Percentiles rank a stretch among this genome's conserved stretches.
Evolutionary conservation across 2,113 vertebrate genomes (phyloP).

Genomic region (Mus spicilegus): DNA sequence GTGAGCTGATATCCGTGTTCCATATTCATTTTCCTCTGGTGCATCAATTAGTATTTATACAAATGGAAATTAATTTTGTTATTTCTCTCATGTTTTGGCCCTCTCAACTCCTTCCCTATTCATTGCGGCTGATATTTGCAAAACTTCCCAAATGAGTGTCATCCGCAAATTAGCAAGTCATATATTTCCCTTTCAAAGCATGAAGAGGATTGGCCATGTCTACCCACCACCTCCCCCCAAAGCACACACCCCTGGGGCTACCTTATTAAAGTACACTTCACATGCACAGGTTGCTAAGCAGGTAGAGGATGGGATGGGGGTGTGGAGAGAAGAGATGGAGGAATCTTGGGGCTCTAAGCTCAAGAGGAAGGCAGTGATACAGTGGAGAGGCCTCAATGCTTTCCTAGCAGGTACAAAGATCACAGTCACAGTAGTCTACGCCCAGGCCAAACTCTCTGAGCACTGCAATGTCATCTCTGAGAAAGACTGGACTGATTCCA

Average conservation of each 20-base stretch:
- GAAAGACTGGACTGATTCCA: constrained; percentile 11
- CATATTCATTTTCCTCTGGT: constrained; percentile 65
- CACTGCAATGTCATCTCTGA: background rate
- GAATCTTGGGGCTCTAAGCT: background rate
- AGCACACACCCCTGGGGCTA: background rate
- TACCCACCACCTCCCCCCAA: background rate
- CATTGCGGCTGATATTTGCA: constrained; percentile 75
- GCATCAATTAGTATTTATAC: constrained; percentile 78
- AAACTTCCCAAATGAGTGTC: constrained; percentile 78
- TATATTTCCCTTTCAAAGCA: constrained; percentile 66
- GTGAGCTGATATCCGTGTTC: constrained; percentile 44
- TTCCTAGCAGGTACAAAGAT: background rate
- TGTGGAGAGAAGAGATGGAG: constrained; percentile 1
- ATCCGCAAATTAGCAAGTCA: constrained; percentile 76
- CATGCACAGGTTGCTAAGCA: background rate
- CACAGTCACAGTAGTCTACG: background rate
- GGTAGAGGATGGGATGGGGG: background rate
- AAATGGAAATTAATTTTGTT: constrained; percentile 78
- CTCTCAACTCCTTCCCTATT: constrained; percentile 71
- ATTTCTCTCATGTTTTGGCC: constrained; percentile 64
- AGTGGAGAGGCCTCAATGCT: background rate
- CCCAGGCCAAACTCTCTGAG: background rate
- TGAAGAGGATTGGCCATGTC: constrained; percentile 38
- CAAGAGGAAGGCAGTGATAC: background rate
- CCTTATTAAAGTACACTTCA: background rate